Evolutionary conservation across 2,888 invertebrate genomes (phyloP).

Genomic region (Teleiodes luculella): DNA sequence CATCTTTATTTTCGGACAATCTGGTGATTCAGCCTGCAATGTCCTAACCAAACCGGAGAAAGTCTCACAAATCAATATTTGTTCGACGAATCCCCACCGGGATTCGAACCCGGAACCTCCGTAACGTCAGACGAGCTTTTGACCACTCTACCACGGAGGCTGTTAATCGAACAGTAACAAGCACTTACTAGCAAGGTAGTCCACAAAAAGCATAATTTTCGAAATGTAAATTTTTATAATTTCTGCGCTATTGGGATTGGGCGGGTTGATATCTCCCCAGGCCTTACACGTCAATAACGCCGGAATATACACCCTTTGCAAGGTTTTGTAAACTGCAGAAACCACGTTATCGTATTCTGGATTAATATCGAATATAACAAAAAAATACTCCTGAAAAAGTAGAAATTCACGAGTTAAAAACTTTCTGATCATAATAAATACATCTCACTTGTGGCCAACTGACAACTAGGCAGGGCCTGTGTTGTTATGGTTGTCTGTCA

Average conservation of each 20-base stretch:
- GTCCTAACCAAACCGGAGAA: too few relatives aligned
- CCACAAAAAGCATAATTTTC: slow-evolving; percentile 64
- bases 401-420: slow-evolving; percentile 18
- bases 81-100: too few relatives aligned
- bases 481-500: too few relatives aligned
- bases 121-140: too few relatives aligned
- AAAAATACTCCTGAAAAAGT: slow-evolving; percentile 66
- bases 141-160: too few relatives aligned
- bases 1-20: too few relatives aligned
- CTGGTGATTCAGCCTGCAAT: too few relatives aligned
- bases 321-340: slow-evolving; percentile 59
- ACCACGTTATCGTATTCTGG: slow-evolving; percentile 64
- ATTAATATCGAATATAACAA: slow-evolving; percentile 52
- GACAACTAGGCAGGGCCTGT: too few relatives aligned
- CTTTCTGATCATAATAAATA: too few relatives aligned
- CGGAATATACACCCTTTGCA: slow-evolving; percentile 52
- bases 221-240: slow-evolving; percentile 59
- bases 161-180: not conserved
- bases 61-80: too few relatives aligned
- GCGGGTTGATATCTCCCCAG: slow-evolving; percentile 70
- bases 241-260: slow-evolving; percentile 60
- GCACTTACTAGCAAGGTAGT: slow-evolving; percentile 63
- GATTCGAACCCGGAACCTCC: too few relatives aligned
- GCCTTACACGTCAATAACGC: slow-evolving; percentile 52
- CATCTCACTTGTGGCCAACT: too few relatives aligned